phyloP scores from a whole-genome alignment of 2,888 invertebrate genomes.

The Lissonota sp. region DNA sequence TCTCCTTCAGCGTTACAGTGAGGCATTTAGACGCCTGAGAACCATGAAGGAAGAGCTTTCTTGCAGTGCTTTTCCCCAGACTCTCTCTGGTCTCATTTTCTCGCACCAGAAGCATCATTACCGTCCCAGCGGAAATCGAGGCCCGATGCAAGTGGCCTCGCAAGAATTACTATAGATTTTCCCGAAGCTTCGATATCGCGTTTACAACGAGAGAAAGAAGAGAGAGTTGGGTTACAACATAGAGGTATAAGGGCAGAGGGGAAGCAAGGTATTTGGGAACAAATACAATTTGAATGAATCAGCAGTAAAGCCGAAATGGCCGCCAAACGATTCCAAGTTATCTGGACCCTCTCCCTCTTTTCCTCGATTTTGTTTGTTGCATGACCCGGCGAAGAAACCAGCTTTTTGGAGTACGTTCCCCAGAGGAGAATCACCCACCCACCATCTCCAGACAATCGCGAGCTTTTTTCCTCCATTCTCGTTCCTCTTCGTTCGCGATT shows the following conservation, averaged over 20 bases:
- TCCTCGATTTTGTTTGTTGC: not conserved
- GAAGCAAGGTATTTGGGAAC: constrained; percentile 77
- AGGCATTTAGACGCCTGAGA: constrained; percentile 24
- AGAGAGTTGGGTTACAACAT: not conserved
- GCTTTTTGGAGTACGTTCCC: constrained; percentile 36
- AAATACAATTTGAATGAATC: constrained; percentile 83
- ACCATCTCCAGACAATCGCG: constrained; percentile 6
- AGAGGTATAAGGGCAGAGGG: not conserved
- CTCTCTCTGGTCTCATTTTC: constrained; percentile 11
- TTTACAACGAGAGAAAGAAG: not conserved
- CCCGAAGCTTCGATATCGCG: too few relatives aligned
- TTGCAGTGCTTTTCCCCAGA: constrained; percentile 17
- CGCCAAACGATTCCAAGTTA: constrained; percentile 62
- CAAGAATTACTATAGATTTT: too few relatives aligned
- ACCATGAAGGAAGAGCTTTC: not conserved
- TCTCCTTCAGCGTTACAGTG: constrained; percentile 17
- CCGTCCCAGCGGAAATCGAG: constrained; percentile 17
- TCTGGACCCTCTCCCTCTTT: constrained; percentile 41
- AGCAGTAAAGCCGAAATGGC: constrained; percentile 81
- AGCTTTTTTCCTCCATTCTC: constrained; percentile 1
- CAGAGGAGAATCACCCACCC: constrained; percentile 13
- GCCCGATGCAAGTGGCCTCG: constrained; percentile 10
- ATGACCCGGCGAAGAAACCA: constrained; percentile 17
- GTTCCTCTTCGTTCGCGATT: constrained; percentile 41
- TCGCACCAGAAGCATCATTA: constrained; percentile 30